Evolutionary conservation across 2,113 vertebrate species (phyloP).

Genomic region (Saguinus midas): DNA sequence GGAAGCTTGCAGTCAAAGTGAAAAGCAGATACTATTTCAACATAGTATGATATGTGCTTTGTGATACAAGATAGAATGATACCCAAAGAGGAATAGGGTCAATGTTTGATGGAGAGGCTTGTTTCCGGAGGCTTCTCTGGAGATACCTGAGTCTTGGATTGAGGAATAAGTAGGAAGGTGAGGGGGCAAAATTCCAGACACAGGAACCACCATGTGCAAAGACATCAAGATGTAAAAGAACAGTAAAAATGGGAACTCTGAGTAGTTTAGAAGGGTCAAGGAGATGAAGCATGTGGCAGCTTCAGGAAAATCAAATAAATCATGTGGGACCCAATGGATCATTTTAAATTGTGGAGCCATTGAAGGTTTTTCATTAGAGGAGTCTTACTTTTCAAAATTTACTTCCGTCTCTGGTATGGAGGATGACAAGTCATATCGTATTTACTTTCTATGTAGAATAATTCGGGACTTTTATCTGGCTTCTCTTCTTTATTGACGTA

Average conservation of each 20-base stretch:
- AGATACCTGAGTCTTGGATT: background rate
- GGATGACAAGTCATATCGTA: background rate
- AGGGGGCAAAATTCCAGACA: background rate
- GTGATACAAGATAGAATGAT: background rate
- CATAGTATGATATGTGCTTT: background rate
- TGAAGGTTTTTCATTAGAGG: background rate
- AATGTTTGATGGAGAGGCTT: background rate
- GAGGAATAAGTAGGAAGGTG: background rate
- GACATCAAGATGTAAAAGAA: background rate
- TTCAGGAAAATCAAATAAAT: background rate
- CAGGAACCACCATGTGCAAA: background rate
- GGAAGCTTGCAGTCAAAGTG: background rate
- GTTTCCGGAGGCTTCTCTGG: background rate
- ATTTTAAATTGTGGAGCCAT: background rate
- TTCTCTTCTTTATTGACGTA: background rate
- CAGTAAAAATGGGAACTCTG: background rate
- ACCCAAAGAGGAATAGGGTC: background rate
- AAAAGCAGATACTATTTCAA: background rate
- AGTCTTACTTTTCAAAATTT: background rate
- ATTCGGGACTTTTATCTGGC: background rate
- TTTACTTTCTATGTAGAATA: conserved; percentile 2
- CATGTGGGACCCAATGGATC: background rate
- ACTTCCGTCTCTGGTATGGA: background rate
- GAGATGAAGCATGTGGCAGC: background rate
- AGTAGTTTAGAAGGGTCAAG: background rate